Evolutionary conservation across 1,140 invertebrate species (phyloP).

Genomic region (Chymomyza costata): DNA sequence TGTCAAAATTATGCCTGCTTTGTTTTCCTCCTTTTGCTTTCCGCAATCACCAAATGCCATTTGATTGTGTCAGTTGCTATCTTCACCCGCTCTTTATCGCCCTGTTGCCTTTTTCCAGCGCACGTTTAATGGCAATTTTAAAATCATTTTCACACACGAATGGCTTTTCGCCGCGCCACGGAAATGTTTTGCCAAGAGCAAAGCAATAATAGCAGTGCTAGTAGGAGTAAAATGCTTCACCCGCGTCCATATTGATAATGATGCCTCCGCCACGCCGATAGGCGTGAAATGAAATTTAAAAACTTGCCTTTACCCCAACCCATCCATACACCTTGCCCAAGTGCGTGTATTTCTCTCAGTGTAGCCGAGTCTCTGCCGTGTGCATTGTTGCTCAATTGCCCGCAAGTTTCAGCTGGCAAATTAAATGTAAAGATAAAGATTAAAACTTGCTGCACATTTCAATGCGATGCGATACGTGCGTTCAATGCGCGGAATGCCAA

Average conservation of each 20-base stretch:
- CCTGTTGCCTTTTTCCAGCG: no score
- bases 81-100: constrained; percentile 41
- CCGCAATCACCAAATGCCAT: constrained; percentile 56
- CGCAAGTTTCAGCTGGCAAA: constrained; percentile 38
- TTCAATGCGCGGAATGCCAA: constrained; percentile 16
- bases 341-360: constrained; percentile 23
- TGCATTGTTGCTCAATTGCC: constrained; percentile 50
- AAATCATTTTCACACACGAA: constrained; percentile 73
- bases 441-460: no score
- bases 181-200: constrained; percentile 48
- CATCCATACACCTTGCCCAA: no score
- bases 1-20: constrained; percentile 56
- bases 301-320: no score
- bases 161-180: constrained; percentile 49
- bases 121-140: constrained; percentile 43
- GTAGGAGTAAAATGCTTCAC: constrained; percentile 4
- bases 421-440: constrained; percentile 54
- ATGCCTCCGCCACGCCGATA: constrained; percentile 19
- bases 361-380: constrained; percentile 27
- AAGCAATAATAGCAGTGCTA: constrained; percentile 38
- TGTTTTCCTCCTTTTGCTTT: constrained; percentile 36
- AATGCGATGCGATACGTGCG: constrained; percentile 33
- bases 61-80: constrained; percentile 59
- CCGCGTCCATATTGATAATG: constrained; percentile 37
- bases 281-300: constrained; percentile 41